Base-by-base conservation (phyloP, 2,888 invertebrate species). In the Notodonta ziczac region DNA sequence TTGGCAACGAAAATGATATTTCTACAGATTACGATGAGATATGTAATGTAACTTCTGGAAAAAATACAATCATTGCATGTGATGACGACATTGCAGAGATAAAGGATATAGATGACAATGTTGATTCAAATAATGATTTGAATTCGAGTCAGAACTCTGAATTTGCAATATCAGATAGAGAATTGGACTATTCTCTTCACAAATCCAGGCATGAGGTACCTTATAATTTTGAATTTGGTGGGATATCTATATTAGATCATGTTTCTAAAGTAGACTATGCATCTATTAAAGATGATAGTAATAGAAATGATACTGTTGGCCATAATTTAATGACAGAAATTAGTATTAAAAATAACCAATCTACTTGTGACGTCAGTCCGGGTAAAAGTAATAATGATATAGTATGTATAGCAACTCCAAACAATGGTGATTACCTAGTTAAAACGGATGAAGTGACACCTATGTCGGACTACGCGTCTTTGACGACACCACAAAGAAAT, bases 161-260 rank as follows among this genome's bases (percentile, higher is more conserved):
- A 73, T 89, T 91, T 72, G 80, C 86, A 65, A 86, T 94, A 63
- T 94, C 94, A 53, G 95, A 96, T 76, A 95, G 95, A 71, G 96
- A 96, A 87, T 84, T 96, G 32, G 94, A 96, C 76, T 96, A 96
- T 85, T 96, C 96, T 0, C 81, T 95, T 56, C 87, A 92, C 60
- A 76, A 85, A 69, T 86, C 86, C 2, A 84, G 70, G 63, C 56
- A 74, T 64, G 78, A 85, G 39, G 60, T 59, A 10, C 69, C 69
- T n/a, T 71, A 77, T 4, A 73, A 84, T 73, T 79, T 83, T 65
- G 73, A 84, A 65, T 77, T 82, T 52, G 85, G 83, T 32, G 83
- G 83, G 0, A 71, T 84, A 65, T 87, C 86, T 63, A 66, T 83
- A 53, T 66, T 86, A 53, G 74, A 87, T 65, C 69, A 82, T 24